phyloP scores from a whole-genome alignment of 2,797 vertebrate species.

The Amphiprion clarkii region DNA sequence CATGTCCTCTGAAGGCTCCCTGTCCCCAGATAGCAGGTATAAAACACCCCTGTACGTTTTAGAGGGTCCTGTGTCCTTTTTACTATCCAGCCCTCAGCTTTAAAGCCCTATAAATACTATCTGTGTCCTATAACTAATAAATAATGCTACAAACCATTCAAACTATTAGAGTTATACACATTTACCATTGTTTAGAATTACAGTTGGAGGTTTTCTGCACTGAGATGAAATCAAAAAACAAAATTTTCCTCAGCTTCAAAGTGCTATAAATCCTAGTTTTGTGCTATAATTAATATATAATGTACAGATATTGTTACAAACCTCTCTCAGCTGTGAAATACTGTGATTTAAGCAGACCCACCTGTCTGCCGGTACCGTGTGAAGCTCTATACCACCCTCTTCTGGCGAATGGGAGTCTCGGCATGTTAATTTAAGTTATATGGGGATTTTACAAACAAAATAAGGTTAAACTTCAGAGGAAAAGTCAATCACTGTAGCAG shows the following conservation, averaged over 20 bases:
- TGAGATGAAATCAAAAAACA: too few species aligned
- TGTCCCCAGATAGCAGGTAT: constrained; percentile 93
- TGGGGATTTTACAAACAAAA: neutral
- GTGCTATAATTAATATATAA: neutral
- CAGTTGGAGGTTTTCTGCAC: too few species aligned
- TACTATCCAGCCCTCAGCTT: too few species aligned
- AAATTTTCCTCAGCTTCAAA: too few species aligned
- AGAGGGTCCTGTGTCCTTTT: too few species aligned
- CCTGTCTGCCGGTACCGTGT: neutral
- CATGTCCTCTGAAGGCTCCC: constrained; percentile 93
- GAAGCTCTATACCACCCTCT: constrained; percentile 73
- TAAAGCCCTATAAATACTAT: too few species aligned
- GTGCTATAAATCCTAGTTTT: too few species aligned
- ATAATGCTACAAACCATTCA: too few species aligned
- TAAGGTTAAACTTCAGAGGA: neutral
- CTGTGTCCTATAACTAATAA: neutral
- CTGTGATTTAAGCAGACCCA: neutral
- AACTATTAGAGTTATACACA: neutral
- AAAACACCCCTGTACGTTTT: too few species aligned
- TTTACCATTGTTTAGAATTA: too few species aligned
- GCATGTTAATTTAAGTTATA: neutral
- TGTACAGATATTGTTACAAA: neutral
- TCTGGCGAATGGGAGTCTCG: constrained; percentile 32
- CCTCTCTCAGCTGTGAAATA: neutral
- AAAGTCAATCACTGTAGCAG: too few species aligned